These are phyloP conservation scores for Takifugu rubripes DNA, from an alignment of 2,797 vertebrate species.

Conservation along the genomic window DNA sequence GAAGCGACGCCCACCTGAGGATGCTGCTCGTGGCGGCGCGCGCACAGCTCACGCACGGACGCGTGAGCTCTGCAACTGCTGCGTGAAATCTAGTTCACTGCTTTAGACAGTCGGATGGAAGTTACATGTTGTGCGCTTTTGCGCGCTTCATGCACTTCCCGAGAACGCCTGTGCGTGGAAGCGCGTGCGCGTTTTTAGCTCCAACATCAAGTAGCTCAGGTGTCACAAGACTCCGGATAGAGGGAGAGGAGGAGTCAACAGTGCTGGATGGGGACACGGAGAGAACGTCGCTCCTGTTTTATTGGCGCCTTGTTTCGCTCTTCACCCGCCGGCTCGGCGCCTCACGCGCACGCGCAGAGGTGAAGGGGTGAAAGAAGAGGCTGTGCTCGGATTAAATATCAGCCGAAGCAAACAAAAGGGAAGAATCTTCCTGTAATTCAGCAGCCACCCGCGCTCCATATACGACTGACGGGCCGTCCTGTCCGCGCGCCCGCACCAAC, in stretches of 20 bases:
- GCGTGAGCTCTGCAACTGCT: slow-evolving; percentile 1
- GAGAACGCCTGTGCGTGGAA: no score
- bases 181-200: no score
- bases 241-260: no score
- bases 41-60: neutral
- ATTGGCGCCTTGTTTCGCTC: no score
- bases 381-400: slow-evolving; percentile 22
- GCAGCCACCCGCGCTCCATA: neutral
- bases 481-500: slow-evolving; percentile 18
- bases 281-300: no score
- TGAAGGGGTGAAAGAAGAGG: slow-evolving; percentile 2
- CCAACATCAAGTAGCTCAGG: no score
- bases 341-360: no score
- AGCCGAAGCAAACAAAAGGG: slow-evolving; percentile 29
- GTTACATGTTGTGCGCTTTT: no score
- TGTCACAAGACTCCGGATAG: no score
- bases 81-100: slow-evolving; percentile 30
- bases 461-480: slow-evolving; percentile 8
- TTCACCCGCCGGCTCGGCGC: neutral
- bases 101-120: no score
- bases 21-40: neutral
- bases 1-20: slow-evolving; percentile 1
- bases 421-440: slow-evolving; percentile 4
- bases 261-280: no score
- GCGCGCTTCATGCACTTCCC: no score